phyloP scores from a whole-genome alignment of 2,888 invertebrate species.

The Metalampra italica region DNA sequence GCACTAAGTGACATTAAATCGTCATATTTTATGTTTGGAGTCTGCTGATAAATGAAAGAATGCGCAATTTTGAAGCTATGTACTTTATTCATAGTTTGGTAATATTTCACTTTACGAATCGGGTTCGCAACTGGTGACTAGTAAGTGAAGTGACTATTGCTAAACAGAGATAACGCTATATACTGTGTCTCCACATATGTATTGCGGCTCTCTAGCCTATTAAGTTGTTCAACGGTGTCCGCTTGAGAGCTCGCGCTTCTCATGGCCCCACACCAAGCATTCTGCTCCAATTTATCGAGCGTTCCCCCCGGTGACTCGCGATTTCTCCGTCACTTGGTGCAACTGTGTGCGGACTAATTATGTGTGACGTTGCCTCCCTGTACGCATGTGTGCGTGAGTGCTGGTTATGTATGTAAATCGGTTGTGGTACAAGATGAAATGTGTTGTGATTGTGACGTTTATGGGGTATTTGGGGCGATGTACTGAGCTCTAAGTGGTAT shows the following conservation, averaged over 20 bases:
- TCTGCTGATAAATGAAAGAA: no score
- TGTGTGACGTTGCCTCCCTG: neutral
- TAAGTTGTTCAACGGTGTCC: neutral
- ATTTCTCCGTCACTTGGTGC: constrained; percentile 33
- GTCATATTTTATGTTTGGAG: no score
- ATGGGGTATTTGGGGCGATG: neutral
- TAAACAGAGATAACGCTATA: no score
- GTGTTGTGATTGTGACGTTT: neutral
- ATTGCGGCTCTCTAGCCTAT: no score
- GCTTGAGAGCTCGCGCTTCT: neutral
- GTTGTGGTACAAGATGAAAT: constrained; percentile 1
- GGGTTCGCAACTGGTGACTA: no score
- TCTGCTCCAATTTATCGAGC: constrained; percentile 46
- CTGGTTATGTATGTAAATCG: neutral
- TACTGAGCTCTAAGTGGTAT: neutral
- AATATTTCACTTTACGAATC: no score
- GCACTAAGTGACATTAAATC: no score
- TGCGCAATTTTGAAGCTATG: no score
- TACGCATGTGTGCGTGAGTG: neutral
- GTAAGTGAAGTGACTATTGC: no score
- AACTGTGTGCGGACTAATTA: constrained; percentile 7
- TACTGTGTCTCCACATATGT: no score
- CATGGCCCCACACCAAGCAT: constrained; percentile 2
- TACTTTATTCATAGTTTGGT: no score
- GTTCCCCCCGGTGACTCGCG: constrained; percentile 33